Base-by-base conservation (phyloP, 2,888 invertebrate genomes). In the Tetrapedia diversipes region DNA sequence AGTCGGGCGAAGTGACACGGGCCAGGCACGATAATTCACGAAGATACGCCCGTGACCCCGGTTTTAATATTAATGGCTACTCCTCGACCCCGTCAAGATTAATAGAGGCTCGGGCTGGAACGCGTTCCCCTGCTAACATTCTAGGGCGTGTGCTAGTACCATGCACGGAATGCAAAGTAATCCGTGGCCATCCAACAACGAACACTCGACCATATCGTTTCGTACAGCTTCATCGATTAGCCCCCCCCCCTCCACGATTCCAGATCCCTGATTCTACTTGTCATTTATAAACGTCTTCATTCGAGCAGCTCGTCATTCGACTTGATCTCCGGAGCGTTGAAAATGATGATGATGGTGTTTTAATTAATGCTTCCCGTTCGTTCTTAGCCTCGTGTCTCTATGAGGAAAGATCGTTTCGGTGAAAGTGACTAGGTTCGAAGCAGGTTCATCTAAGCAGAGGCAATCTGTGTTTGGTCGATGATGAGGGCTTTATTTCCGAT, bases 21-120 rank as follows among this genome's bases (percentile, higher is more conserved):
- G 68, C 79, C 77, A 45, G 27, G 78, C 81, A 79, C 84, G 87
- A 87, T 88, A 84, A 88, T 87, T 89, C 87, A 89, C 88, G 76
- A 86, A 87, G 84, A 86, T 86, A 84, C 80, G 80, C 78, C 85
- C 7, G 72, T 88, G 85, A 88, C 86, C 87, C 83, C 81, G 73
- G n/a, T 80, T 81, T 84, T 70, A 71, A 86, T 88, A 88, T 88
- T 89, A 90, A 90, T 89, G 87, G 83, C 79, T 79, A 79, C 77
- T 82, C 75, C 79, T 70, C 86, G 79, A 86, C 82, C 83, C 80
- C 74, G 87, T 77, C 79, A 86, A 89, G 88, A 90, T 89, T 88
- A 88, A 90, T 89, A 85, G 88, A 84, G 72, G 66, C 77, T 78
- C 81, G 64, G 73, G 66, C 56, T 37, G 27, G 59, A 72, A 72